These are phyloP conservation scores for Acanthopleura granulata DNA, from an alignment of 2,888 invertebrate species.

Conservation along the genomic window DNA sequence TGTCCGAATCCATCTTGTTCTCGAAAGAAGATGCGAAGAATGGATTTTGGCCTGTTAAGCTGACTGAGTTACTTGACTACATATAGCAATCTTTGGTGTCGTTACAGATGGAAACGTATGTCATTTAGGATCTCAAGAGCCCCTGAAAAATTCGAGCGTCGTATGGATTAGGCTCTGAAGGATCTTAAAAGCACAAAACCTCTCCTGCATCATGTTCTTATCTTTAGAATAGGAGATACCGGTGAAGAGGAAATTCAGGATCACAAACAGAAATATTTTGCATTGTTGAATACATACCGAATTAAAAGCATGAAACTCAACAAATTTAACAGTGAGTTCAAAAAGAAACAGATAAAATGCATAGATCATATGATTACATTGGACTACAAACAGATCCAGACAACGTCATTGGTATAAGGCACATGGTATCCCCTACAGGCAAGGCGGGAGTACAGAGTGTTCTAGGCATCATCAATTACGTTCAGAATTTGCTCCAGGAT, in stretches of 20 bases:
- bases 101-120: constrained; percentile 38
- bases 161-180: constrained; percentile 18
- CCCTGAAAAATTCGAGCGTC: constrained; percentile 35
- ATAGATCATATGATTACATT: constrained; percentile 27
- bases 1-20: constrained; percentile 13
- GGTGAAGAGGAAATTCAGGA: constrained; percentile 24
- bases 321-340: constrained; percentile 21
- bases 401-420: constrained; percentile 27
- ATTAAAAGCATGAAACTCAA: constrained; percentile 23
- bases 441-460: constrained; percentile 26
- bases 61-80: constrained; percentile 31
- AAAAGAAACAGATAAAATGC: constrained; percentile 24
- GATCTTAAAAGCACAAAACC: constrained; percentile 23
- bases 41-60: constrained; percentile 29
- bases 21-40: constrained; percentile 23
- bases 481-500: constrained; percentile 28
- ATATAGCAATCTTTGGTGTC: constrained; percentile 36
- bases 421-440: constrained; percentile 30
- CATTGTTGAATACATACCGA: constrained; percentile 23
- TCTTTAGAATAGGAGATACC: constrained; percentile 30
- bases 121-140: constrained; percentile 36
- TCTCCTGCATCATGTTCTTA: constrained; percentile 27
- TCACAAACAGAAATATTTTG: constrained; percentile 19
- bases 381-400: constrained; percentile 26
- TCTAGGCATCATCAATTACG: constrained; percentile 28